These are phyloP conservation scores for Phragmatobia fuliginosa DNA, from an alignment of 2,888 invertebrate genomes.

Conservation along the genomic window DNA sequence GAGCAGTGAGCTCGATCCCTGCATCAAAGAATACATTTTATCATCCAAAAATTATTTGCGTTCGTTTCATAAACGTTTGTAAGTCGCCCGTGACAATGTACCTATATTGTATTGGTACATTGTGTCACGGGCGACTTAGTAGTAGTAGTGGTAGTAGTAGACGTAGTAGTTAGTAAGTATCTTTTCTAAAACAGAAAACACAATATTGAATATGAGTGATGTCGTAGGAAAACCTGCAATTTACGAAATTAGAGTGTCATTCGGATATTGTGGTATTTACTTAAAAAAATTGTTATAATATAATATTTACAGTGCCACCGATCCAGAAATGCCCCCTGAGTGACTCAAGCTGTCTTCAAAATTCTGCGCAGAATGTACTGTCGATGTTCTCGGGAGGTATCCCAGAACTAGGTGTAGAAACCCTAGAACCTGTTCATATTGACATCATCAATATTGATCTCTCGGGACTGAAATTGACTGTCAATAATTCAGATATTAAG, in stretches of 20 bases:
- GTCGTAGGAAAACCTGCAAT: neutral
- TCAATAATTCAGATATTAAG: constrained; percentile 59
- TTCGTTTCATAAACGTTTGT: no score
- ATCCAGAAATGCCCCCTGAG: constrained; percentile 63
- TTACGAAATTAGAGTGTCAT: no score
- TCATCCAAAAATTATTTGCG: no score
- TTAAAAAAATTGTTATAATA: neutral
- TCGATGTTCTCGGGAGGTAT: constrained; percentile 60
- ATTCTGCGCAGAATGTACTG: constrained; percentile 57
- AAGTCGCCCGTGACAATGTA: no score
- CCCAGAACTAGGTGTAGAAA: constrained; percentile 61
- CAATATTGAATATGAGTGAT: neutral
- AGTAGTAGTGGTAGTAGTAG: no score
- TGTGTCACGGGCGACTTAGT: no score
- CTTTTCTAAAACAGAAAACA: no score
- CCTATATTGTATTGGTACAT: no score
- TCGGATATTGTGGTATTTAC: neutral
- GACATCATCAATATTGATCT: constrained; percentile 65
- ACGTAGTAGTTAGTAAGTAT: no score
- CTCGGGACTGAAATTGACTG: constrained; percentile 65
- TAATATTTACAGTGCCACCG: constrained; percentile 59
- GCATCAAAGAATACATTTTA: no score
- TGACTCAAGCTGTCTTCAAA: constrained; percentile 60
- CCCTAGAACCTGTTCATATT: constrained; percentile 66
- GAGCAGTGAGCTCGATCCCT: no score